phyloP scores from a whole-genome alignment of 1,140 invertebrate genomes.

The Wiebesia pumilae region DNA sequence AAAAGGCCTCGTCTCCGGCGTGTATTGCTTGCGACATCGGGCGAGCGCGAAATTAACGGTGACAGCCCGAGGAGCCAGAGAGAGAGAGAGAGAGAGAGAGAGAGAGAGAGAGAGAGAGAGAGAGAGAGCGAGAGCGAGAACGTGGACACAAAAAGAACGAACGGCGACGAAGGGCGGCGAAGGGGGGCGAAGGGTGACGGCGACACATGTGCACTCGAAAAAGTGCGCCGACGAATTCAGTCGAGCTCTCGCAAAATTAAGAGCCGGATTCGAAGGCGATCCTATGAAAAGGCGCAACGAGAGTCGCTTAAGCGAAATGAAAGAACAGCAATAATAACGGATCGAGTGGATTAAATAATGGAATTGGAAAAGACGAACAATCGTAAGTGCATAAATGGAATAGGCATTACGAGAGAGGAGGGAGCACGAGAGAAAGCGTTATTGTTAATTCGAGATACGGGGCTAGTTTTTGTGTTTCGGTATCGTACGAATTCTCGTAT shows the following conservation, averaged over 20 bases:
- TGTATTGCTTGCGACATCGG: not conserved
- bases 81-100: conserved; percentile 14
- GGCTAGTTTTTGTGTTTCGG: no score
- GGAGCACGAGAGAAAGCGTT: not conserved
- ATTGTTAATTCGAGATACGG: not conserved
- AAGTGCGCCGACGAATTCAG: not conserved
- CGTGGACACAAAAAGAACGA: not conserved
- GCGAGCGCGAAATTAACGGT: conserved; percentile 6
- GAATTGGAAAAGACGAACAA: not conserved
- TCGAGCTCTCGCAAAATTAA: not conserved
- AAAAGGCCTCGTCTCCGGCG: not conserved
- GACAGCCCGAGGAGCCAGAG: not conserved
- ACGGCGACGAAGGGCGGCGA: not conserved
- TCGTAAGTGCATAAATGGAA: not conserved
- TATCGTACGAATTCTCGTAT: no score
- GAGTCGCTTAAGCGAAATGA: not conserved
- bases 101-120: conserved; percentile 1
- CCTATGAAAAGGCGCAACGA: not conserved
- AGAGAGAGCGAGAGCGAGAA: not conserved
- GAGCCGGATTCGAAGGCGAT: not conserved
- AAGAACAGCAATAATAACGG: not conserved
- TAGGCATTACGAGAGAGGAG: not conserved
- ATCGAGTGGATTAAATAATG: not conserved
- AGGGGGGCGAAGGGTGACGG: not conserved
- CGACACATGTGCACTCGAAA: not conserved